Conservation (phyloP, 2,113 vertebrate genomes). For the Helogale parvula region DNA sequence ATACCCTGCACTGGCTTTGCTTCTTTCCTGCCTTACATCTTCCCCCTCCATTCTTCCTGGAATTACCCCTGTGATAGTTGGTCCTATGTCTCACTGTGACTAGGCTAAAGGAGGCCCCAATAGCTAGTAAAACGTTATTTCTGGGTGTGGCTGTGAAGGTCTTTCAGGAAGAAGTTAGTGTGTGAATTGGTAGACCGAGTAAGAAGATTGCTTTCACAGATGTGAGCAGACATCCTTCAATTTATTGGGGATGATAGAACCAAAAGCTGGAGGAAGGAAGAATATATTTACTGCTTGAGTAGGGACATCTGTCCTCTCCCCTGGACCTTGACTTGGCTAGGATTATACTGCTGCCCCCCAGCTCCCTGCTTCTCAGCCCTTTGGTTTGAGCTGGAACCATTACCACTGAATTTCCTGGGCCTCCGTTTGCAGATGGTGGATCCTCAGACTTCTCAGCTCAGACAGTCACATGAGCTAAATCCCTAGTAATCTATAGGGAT, state of each 20-base stretch:
- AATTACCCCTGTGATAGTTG: background rate
- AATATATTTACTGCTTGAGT: background rate
- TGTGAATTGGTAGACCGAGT: background rate
- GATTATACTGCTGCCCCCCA: too few relatives aligned
- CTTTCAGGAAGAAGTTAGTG: background rate
- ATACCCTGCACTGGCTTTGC: background rate
- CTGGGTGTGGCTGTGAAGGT: background rate
- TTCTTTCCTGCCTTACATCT: background rate
- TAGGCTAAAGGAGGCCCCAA: background rate
- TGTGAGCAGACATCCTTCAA: background rate
- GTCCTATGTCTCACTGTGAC: background rate
- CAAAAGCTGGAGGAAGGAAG: background rate
- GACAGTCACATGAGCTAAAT: background rate
- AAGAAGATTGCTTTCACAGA: background rate
- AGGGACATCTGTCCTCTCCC: too few relatives aligned
- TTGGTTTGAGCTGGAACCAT: background rate
- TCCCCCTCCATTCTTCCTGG: background rate
- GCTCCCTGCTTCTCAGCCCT: background rate
- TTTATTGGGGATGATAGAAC: background rate
- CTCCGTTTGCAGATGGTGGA: too few relatives aligned
- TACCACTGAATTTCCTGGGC: too few relatives aligned
- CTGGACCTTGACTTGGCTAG: background rate
- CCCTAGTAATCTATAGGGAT: background rate
- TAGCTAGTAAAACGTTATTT: background rate
- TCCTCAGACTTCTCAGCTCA: background rate